These are phyloP conservation scores for Arbacia lixula DNA, from an alignment of 53 echinoderm and acorn worm genomes.

Conservation along the genomic window DNA sequence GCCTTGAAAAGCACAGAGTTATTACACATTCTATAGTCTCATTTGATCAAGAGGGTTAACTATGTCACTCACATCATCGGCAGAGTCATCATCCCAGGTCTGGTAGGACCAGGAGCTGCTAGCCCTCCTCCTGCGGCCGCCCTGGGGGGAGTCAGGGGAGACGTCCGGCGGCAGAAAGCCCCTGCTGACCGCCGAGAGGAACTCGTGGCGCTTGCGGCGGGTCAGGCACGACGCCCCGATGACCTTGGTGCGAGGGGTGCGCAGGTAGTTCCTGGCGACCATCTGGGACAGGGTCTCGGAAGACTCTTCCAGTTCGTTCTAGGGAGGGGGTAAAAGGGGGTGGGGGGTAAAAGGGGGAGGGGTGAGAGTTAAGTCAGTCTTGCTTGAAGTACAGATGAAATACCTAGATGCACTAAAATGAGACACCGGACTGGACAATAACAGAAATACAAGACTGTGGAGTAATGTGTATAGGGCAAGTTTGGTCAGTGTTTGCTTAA, in stretches of 20 bases:
- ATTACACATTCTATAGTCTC: no score
- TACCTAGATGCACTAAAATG: no score
- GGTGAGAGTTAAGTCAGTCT: no score
- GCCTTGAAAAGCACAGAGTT: no score
- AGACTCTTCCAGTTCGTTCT: conserved; percentile 95
- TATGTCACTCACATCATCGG: conserved; percentile 74
- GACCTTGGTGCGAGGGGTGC: conserved; percentile 93
- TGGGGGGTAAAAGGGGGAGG: no score
- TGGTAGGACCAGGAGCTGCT: conserved; percentile 62
- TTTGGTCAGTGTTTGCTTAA: no score
- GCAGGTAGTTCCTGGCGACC: conserved; percentile 94
- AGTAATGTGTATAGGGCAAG: no score
- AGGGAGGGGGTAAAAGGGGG: no score
- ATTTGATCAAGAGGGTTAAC: no score
- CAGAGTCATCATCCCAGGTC: conserved; percentile 86
- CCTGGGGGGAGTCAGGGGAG: conserved; percentile 81
- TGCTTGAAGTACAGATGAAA: no score
- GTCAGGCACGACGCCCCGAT: conserved; percentile 87
- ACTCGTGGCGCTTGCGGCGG: conserved; percentile 88
- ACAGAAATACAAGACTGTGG: no score
- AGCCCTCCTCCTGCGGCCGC: conserved; percentile 54
- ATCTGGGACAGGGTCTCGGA: conserved; percentile 92
- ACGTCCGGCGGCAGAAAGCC: conserved; percentile 94
- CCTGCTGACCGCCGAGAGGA: conserved; percentile 94
- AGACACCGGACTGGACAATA: no score